Percentiles rank a stretch among this genome's conserved stretches.
These are phyloP conservation scores for Cynoglossus semilaevis DNA, from an alignment of 2,113 vertebrate species.

Conservation along the genomic window DNA sequence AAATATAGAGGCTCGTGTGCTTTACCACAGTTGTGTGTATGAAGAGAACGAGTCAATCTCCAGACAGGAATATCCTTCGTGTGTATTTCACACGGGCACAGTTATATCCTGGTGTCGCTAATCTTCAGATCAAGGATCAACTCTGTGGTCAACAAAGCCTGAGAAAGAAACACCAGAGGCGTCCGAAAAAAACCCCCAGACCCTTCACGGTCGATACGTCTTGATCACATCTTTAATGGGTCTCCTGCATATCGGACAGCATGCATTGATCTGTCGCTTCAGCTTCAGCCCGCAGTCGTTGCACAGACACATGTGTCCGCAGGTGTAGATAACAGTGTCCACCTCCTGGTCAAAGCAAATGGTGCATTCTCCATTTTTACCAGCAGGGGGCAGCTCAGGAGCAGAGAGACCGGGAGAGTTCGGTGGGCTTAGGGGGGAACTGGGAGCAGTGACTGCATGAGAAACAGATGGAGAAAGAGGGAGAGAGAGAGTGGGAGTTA, in stretches of 20 bases:
- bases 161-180: slow-evolving; percentile 41
- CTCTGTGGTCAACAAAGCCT: slow-evolving; percentile 37
- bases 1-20: slow-evolving; percentile 22
- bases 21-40: slow-evolving; percentile 7
- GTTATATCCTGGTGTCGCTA: slow-evolving; percentile 40
- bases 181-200: slow-evolving; percentile 5
- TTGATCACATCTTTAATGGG: slow-evolving; percentile 98
- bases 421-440: slow-evolving; percentile 91
- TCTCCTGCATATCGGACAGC: slow-evolving; percentile 95
- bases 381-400: slow-evolving; percentile 78
- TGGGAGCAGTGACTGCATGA: slow-evolving; percentile 90
- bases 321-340: slow-evolving; percentile 98
- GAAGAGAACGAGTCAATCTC: slow-evolving; percentile 15
- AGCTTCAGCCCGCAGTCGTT: slow-evolving; percentile 92
- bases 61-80: slow-evolving; percentile 20
- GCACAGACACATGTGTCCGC: slow-evolving; percentile 99
- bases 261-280: slow-evolving; percentile 91
- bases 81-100: slow-evolving; percentile 57
- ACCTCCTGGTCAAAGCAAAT: slow-evolving; percentile 97
- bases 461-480: slow-evolving; percentile 9
- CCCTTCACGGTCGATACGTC: slow-evolving; percentile 89
- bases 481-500: not conserved
- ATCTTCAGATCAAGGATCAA: slow-evolving; percentile 26
- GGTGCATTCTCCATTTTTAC: slow-evolving; percentile 90
- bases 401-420: slow-evolving; percentile 82